Evolutionary conservation across 2,888 invertebrate species (phyloP).

Genomic region (Sesia apiformis): DNA sequence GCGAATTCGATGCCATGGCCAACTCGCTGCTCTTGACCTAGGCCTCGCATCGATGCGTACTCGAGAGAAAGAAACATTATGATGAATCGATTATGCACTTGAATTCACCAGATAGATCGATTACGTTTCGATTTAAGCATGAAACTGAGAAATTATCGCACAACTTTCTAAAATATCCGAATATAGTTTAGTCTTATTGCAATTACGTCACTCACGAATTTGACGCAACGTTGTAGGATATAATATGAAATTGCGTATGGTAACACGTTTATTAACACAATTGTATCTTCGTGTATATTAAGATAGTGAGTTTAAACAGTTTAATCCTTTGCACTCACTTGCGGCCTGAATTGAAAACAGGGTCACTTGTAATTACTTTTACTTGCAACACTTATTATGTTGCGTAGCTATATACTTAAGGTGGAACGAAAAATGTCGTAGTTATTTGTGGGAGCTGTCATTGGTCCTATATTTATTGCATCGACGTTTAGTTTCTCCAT

Average conservation of each 20-base stretch:
- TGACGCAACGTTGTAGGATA: not conserved
- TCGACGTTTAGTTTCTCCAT: too few relatives aligned
- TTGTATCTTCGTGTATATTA: not conserved
- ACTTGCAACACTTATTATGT: not conserved
- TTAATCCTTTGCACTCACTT: not conserved
- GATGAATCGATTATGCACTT: slow-evolving; percentile 15
- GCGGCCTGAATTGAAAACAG: not conserved
- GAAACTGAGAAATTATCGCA: not conserved
- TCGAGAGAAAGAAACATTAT: slow-evolving; percentile 1
- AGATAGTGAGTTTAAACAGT: not conserved
- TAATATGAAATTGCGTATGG: not conserved
- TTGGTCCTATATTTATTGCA: too few relatives aligned
- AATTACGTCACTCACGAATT: not conserved
- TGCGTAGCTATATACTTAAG: too few relatives aligned
- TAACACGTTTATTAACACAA: not conserved
- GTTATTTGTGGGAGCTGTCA: too few relatives aligned
- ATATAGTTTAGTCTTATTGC: not conserved
- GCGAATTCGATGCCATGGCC: slow-evolving; percentile 46
- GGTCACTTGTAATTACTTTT: not conserved
- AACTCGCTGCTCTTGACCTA: slow-evolving; percentile 46
- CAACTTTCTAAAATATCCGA: slow-evolving; percentile 2
- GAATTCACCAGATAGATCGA: slow-evolving; percentile 9
- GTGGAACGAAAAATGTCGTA: too few relatives aligned
- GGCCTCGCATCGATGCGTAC: slow-evolving; percentile 28
- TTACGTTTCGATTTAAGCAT: slow-evolving; percentile 1